phyloP scores from a whole-genome alignment of 2,797 vertebrate genomes.

The Fundulus diaphanus region DNA sequence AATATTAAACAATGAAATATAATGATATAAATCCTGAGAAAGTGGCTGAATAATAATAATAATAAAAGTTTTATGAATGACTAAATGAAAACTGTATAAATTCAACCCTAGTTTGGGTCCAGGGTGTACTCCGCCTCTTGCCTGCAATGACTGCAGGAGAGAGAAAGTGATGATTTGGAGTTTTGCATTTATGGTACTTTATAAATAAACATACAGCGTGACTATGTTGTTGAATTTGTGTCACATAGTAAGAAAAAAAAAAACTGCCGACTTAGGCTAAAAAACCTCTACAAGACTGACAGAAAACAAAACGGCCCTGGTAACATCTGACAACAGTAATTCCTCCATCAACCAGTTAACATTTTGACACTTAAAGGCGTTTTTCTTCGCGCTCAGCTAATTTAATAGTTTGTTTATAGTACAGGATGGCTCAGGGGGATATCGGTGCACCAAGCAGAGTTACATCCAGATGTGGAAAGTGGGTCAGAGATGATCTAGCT shows the following conservation, averaged over 20 bases:
- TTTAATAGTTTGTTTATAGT: slow-evolving; percentile 37
- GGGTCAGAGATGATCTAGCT: slow-evolving; percentile 72
- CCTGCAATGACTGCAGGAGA: neutral
- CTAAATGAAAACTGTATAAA: neutral
- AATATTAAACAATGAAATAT: neutral
- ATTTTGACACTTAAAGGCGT: slow-evolving; percentile 50
- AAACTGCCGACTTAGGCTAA: neutral
- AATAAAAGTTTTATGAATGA: neutral
- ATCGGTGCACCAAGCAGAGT: slow-evolving; percentile 44
- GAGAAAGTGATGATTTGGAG: neutral
- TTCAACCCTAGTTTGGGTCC: neutral
- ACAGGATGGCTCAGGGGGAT: slow-evolving; percentile 9
- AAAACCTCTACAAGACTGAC: slow-evolving; percentile 8
- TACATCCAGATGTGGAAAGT: slow-evolving; percentile 66
- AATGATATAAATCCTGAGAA: neutral
- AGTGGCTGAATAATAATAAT: neutral
- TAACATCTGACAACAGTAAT: slow-evolving; percentile 40
- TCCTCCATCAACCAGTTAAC: slow-evolving; percentile 7
- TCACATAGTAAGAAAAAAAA: neutral
- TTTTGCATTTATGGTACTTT: neutral
- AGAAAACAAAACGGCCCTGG: slow-evolving; percentile 36
- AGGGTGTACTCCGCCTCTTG: neutral
- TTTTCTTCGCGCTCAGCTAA: slow-evolving; percentile 57
- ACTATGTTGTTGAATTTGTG: neutral
- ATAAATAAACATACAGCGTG: neutral